Evolutionary conservation across 2,113 vertebrate genomes (phyloP), one percentile per base, ranked within the genome.

Genomic region (Pseudorectes ferrugineus): DNA sequence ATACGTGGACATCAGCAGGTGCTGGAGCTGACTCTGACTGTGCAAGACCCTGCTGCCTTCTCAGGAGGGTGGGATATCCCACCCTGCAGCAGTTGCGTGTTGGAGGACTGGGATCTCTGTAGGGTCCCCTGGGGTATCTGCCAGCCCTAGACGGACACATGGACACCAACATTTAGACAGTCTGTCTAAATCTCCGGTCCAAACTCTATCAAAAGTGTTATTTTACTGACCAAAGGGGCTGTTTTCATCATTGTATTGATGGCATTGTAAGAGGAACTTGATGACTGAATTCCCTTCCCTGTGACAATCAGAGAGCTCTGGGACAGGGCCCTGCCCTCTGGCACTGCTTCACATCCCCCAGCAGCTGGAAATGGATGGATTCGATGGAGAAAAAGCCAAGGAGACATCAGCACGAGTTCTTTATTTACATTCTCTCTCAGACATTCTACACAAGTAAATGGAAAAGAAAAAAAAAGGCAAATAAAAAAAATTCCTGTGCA

Each of bases 1-100:
- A 54, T 40, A 49, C 0, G 0, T 3, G 5, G 51, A 48, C 12
- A 15, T 38, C 55, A 67, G 62, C 61, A 85, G 70, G 28, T 45
- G 58, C 31, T 52, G 62, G 38, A 14, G 4, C n/a, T 36, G 40
- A 10, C 7, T 51, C 40, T 77, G 72, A 5, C 2, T 48, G 12
- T n/a, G 63, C 4, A 43, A 61, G 51, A 57, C 46, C 38, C 20
- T 14, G 2, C 15, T 62, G 29, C 46, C 12, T 7, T 57, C 38
- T 26, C 26, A 35, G 31, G 10, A 57, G 12, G 7, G 15, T 45
- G 22, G 18, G 18, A 33, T 23, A 35, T 31, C 7, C 9, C n/a
- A 59, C 11, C 15, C 16, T 59, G 38, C 38, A n/a, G 45, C 26
- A 45, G 13, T 1, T 66, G 33, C 20, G 10, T 28, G 13, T 45